phyloP scores from a whole-genome alignment of 2,888 invertebrate species.

The Copidosoma aretas region DNA sequence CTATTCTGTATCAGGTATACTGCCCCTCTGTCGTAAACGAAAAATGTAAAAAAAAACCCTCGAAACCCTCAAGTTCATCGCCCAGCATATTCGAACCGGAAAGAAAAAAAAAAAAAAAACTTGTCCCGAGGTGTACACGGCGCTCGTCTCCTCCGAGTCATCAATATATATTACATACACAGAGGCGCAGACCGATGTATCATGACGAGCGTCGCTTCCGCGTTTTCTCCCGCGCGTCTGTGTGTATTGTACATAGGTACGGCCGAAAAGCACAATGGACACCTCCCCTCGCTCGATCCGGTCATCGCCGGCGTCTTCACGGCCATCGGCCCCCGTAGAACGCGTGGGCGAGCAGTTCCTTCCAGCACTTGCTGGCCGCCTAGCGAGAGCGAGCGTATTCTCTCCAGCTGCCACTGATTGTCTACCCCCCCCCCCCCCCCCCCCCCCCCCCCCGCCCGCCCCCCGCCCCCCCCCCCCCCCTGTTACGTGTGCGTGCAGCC shows the following conservation, averaged over 20 bases:
- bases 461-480: not conserved
- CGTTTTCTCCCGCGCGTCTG: not conserved
- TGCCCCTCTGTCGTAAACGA: too few species aligned
- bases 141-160: too few species aligned
- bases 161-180: too few species aligned
- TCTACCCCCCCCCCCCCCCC: not conserved
- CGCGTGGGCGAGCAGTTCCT: slow-evolving; percentile 46
- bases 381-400: not conserved
- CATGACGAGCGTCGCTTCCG: not conserved
- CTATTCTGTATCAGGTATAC: too few species aligned
- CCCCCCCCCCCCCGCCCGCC: not conserved
- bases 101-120: too few species aligned
- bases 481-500: not conserved
- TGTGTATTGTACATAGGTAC: slow-evolving; percentile 3
- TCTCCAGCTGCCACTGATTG: not conserved
- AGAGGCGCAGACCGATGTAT: not conserved
- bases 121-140: too few species aligned
- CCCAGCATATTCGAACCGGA: too few species aligned
- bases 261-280: slow-evolving; percentile 20
- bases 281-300: too few species aligned
- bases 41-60: too few species aligned
- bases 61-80: too few species aligned
- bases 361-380: slow-evolving; percentile 18
- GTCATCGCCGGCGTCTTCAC: not conserved
- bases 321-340: not conserved